phyloP scores from a whole-genome alignment of 2,888 invertebrate genomes.

The Pachliopta kotzebuea region DNA sequence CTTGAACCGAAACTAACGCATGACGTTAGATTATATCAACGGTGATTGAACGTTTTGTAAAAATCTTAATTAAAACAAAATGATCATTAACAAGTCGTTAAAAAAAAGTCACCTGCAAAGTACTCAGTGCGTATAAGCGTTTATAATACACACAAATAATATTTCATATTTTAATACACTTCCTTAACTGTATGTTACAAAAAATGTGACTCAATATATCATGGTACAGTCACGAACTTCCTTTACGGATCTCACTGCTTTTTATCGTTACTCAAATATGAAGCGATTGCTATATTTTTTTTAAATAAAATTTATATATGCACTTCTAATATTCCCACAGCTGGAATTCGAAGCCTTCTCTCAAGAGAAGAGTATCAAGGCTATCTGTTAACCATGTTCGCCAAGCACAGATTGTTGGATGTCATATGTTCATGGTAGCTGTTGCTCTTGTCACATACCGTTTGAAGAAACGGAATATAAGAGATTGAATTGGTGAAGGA shows the following conservation, averaged over 20 bases:
- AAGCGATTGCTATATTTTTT: not conserved
- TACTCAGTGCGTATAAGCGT: slow-evolving; percentile 7
- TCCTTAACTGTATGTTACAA: slow-evolving; percentile 27
- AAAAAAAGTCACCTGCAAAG: slow-evolving; percentile 22
- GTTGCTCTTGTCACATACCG: too few species aligned
- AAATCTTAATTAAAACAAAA: slow-evolving; percentile 27
- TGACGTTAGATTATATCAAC: slow-evolving; percentile 25
- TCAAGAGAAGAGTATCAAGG: too few species aligned
- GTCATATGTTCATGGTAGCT: too few species aligned
- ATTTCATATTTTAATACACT: slow-evolving; percentile 21
- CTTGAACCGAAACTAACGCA: slow-evolving; percentile 5
- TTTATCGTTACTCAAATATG: not conserved
- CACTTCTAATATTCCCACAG: too few species aligned
- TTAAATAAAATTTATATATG: too few species aligned
- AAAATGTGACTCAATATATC: slow-evolving; percentile 23
- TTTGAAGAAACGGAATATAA: too few species aligned
- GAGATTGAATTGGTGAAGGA: too few species aligned
- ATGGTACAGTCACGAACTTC: slow-evolving; percentile 23
- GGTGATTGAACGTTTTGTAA: slow-evolving; percentile 28
- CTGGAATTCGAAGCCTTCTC: too few species aligned
- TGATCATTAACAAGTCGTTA: slow-evolving; percentile 25
- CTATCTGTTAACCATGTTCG: too few species aligned
- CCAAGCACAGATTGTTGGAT: too few species aligned
- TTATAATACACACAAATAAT: slow-evolving; percentile 12
- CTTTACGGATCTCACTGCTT: slow-evolving; percentile 17